Evolutionary conservation across 1,140 invertebrate species (phyloP), one percentile per base, ranked within the genome.

Genomic region (Drosophila varians): DNA sequence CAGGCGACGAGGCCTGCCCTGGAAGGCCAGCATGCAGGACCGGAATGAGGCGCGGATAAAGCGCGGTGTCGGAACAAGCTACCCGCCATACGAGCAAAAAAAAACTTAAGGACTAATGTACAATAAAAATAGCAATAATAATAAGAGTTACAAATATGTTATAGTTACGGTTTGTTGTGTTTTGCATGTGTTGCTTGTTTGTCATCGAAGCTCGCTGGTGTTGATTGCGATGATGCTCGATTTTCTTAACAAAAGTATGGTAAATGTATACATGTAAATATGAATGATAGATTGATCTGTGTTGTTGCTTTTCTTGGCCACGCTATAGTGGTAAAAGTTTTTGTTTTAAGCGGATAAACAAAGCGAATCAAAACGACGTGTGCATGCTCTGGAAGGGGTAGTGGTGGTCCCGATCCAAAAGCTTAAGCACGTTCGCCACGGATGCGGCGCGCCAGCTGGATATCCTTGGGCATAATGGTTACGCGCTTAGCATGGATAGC

Each of bases 401-500:
- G 18, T 12, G n/a, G 26, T 45, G 56, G 14, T 56, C 6, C 16
- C 18, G 16, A 9, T 14, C 23, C 48, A 11, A 9, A 11, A 42
- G 9, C 79, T 93, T 94, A 95, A 92, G 94, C 94, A 74, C 95
- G 93, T 91, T 96, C 95, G 36, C 95, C 95, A 69, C 95, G 93
- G 62, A 96, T 95, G 91, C 96, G 93, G 80, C 96, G 93, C 53
- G 96, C 96, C 72, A 96, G 91, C 84, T 97, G 97, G 76, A 98
- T 97, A 86, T 97, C 96, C 91, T 97, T 98, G 4, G 96, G 96
- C 96, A 97, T 97, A 70, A 97, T 97, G 58, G 96, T 97, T 12
- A 97, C 97, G 72, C 97, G 94, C 92, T 97, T 98, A 52, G 97
- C 97, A 86, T 98, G 97, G 83, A 98, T 98, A 53, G 97, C 96